Evolutionary conservation across 2,888 invertebrate genomes (phyloP), one percentile per base, ranked within the genome.

Genomic region (Syrphus vitripennis): DNA sequence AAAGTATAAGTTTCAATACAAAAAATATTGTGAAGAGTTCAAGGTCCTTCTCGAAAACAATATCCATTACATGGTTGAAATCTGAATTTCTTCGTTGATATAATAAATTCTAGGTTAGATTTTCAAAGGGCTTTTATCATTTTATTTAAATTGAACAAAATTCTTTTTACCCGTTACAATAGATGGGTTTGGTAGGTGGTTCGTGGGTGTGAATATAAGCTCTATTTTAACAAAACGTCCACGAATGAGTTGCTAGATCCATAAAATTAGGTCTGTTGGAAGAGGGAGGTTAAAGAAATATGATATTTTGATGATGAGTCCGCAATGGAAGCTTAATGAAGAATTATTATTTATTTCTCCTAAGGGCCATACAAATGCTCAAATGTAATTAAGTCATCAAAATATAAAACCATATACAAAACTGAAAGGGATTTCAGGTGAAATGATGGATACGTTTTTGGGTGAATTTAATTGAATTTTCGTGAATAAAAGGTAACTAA

Each of bases 371-470:
- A 67, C 19, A 31, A 31, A 31, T 69, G 67, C 42, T 67, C 31
- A 69, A 80, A 74, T 53, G 74, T 59, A 74, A 80, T 74, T 80
- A 80, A 80, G 74, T n/a, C 53, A 34, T 74, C 79, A 48, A 21
- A 48, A 67, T 2, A 67, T 29, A 48, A 48, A 29, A 29, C 45
- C 61, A 63, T 61, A 63, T 61, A n/a, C 14, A 5, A 57, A 21
- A 26, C 40, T 14, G 6, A 37, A 61, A 16, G 40, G 37, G 29
- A 26, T n/a, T 55, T 4, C 57, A 42, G 79, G 65, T 59, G 31
- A 26, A 42, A 57, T 65, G 72, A 67, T 57, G 65, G 65, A 67
- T 72, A 67, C 40, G 65, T 67, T 65, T 45, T 1, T 29, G 48
- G 3, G 29, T 29, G 31, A 50, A 59, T 59, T 48, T 48, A 74